Evolutionary conservation across 2,113 vertebrate genomes (phyloP), one percentile per base, ranked within the genome.

Genomic region (Sylvia atricapilla): DNA sequence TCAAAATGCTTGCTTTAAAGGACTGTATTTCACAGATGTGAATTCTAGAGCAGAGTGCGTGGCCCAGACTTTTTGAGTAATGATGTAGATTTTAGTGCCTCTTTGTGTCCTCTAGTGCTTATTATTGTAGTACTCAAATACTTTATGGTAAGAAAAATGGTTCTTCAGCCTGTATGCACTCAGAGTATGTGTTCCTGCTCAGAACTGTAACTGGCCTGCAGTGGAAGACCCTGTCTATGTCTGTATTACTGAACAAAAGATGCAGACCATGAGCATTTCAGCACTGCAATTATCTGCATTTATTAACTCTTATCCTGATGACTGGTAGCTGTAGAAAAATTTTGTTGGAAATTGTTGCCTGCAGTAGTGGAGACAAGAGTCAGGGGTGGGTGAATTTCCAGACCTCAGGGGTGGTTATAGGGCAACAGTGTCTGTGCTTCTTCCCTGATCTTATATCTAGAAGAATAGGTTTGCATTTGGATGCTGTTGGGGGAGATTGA

Each of bases 151-250:
- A 92, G 52, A 11, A 90, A 89, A 84, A 60, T 41, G 30, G 6
- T 19, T 25, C 49, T 91, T 90, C 52, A 90, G 15, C n/a, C 37
- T 75, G 27, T 12, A 28, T 31, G 8, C 25, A 12, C 50, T 52
- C n/a, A 28, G 41, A 37, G 10, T 41, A 10, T 9, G 3, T 11
- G 5, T 14, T 83, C 31, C 31, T 92, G 15, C 27, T 81, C 17
- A 35, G 47, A 52, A 13, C 50, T 74, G 15, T 30, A 66, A 33
- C n/a, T n/a, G 18, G 19, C 7, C 10, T 68, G 7, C 17, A 19
- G 22, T 60, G 37, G 15, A 81, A 75, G 13, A 58, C 7, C 9
- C 19, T 43, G 43, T 11, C 7, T 69, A 11, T 0, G 0, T 30
- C 33, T 12, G 3, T 35, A 33, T 12, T 27, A 5, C 41, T 67